Conservation (phyloP, 2,888 invertebrate genomes). For the Apotomis capreana region DNA sequence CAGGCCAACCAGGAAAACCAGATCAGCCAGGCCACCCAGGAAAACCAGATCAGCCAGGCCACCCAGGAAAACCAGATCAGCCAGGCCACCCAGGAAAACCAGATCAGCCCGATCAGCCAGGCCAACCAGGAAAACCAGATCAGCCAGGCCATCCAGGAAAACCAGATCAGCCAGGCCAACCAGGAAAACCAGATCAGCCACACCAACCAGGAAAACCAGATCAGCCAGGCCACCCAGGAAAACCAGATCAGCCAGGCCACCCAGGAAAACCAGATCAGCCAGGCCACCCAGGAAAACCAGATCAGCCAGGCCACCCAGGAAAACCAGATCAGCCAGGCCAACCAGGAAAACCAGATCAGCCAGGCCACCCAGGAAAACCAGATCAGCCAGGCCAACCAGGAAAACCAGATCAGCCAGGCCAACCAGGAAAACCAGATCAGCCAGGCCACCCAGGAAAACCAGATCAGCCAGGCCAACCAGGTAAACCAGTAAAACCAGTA, state of each 20-base stretch:
- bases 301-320: not conserved
- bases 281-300: no score
- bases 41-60: not conserved
- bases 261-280: not conserved
- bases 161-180: conserved; percentile 1
- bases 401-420: not conserved
- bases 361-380: no score
- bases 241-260: not conserved
- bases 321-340: conserved; percentile 1
- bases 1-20: not conserved
- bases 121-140: no score
- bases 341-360: no score
- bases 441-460: no score
- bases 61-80: conserved; percentile 11
- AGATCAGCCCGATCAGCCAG: not conserved
- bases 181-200: no score
- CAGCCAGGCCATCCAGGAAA: not conserved
- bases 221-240: not conserved
- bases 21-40: no score
- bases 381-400: not conserved
- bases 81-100: not conserved
- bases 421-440: not conserved
- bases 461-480: not conserved
- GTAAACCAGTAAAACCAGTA: no score
- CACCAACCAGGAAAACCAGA: no score